Evolutionary conservation across 2,797 vertebrate genomes (phyloP), one percentile per base, ranked within the genome.

Genomic region (Propithecus perrieri): DNA sequence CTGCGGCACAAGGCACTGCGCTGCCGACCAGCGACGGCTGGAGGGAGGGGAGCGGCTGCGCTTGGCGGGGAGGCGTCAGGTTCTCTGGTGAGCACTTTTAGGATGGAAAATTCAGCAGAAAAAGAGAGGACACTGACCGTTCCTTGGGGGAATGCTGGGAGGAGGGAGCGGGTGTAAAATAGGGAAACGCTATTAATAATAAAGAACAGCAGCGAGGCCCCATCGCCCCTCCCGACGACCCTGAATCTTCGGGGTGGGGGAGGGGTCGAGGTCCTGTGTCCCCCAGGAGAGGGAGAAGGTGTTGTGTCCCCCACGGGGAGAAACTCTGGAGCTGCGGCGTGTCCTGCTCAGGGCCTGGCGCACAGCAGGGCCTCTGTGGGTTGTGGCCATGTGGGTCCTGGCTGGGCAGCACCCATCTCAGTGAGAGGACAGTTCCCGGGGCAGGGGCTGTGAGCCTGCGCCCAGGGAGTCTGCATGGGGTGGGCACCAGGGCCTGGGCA

Each of bases 21-120:
- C 38, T 2, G 28, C 20, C 0, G 5, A 20, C 28, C 1, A 0
- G 71, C 0, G 0, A 4, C 0, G 2, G 79, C 35, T 0, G 7
- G 18, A 5, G 5, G 43, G 55, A 0, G 0, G 0, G 26, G 18
- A 43, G 24, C 1, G 10, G 80, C 20, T 0, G 22, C 0, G 0
- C 2, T 2, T 1, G 5, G 35, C 0, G 74, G 22, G 2, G 17
- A 46, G 85, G 46, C 24, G 0, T 1, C 14, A 4, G 38, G 50
- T 10, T 35, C 46, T 9, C 65, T 74, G 11, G 8, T 0, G 14
- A n/a, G 46, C 43, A 10, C 33, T 20, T 35, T 28, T 7, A 30
- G 0, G n/a, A 15, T 0, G 59, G 43, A 41, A 78, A 74, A 59
- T 4, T 3, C 8, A 43, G n/a, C 41, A 5, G 15, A 4, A n/a